phyloP scores from a whole-genome alignment of 2,888 invertebrate genomes.

The Halictus quadricinctus region DNA sequence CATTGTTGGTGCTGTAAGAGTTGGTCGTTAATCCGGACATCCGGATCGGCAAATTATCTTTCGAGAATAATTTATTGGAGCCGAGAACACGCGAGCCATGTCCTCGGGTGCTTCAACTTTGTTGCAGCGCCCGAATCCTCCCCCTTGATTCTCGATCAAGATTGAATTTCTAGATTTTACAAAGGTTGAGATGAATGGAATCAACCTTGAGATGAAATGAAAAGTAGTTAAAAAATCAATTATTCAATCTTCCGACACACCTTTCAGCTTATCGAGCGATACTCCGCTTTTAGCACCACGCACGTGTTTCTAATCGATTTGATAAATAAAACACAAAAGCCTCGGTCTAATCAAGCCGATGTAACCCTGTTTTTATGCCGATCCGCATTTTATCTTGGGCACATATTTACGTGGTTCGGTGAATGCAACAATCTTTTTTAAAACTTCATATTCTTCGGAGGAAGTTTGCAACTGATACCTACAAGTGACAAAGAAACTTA shows the following conservation, averaged over 20 bases:
- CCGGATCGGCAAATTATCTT: not conserved
- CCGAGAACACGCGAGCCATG: not conserved
- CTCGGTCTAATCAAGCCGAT: slow-evolving; percentile 12
- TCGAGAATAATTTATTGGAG: not conserved
- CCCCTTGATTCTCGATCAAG: not conserved
- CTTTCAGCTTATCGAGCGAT: not conserved
- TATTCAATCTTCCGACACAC: not conserved
- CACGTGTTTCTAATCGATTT: slow-evolving; percentile 18
- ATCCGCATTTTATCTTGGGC: not conserved
- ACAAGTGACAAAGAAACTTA: too few relatives aligned
- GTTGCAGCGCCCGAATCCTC: not conserved
- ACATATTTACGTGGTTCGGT: not conserved
- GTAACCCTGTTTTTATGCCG: slow-evolving; percentile 1
- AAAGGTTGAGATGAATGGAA: not conserved
- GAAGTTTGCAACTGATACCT: not conserved
- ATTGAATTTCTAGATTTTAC: not conserved
- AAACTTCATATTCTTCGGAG: not conserved
- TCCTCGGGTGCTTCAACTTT: not conserved
- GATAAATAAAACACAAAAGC: slow-evolving; percentile 26
- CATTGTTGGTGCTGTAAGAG: not conserved
- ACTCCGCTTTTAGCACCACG: slow-evolving; percentile 8
- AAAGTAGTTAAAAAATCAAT: not conserved
- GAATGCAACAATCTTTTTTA: not conserved
- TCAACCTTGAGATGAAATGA: too few relatives aligned
- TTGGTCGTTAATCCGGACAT: not conserved